phyloP scores from a whole-genome alignment of 35 echinoderm and acorn worm genomes.

The Apostichopus californicus region DNA sequence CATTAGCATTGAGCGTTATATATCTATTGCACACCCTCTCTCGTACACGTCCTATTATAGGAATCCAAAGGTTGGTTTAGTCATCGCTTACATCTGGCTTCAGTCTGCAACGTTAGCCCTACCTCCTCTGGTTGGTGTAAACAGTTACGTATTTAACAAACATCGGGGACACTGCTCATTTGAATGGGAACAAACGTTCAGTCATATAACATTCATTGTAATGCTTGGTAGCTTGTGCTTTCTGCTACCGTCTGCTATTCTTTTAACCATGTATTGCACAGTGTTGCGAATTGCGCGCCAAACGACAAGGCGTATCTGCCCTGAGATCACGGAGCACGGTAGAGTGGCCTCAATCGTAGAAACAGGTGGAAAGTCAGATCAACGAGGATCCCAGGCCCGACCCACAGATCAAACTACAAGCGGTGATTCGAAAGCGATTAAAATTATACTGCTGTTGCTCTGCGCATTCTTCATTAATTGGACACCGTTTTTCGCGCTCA shows the following conservation, averaged over 20 bases:
- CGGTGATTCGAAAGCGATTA: constrained; percentile 78
- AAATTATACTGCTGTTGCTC: constrained; percentile 73
- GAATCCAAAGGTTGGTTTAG: constrained; percentile 5
- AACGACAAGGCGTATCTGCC: constrained; percentile 75
- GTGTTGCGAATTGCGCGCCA: constrained; percentile 80
- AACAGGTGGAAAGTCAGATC: background rate
- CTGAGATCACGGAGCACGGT: constrained; percentile 8
- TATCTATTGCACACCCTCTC: constrained; percentile 82
- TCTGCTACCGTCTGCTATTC: constrained; percentile 61
- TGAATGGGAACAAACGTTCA: constrained; percentile 62
- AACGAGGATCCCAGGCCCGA: background rate
- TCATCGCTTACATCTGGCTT: constrained; percentile 74
- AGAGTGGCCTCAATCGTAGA: background rate
- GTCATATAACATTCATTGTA: constrained; percentile 63
- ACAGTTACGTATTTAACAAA: constrained; percentile 65
- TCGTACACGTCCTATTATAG: constrained; percentile 69
- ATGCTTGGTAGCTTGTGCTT: constrained; percentile 78
- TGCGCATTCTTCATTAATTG: constrained; percentile 67
- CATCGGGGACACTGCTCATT: constrained; percentile 84
- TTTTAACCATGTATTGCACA: constrained; percentile 74
- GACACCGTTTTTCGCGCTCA: constrained; percentile 79
- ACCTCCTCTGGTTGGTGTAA: constrained; percentile 71
- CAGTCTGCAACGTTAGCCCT: constrained; percentile 63
- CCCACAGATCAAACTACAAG: background rate
- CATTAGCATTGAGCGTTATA: constrained; percentile 87